Evolutionary conservation across 2,113 vertebrate genomes (phyloP).

Genomic region (Callospermophilus lateralis): DNA sequence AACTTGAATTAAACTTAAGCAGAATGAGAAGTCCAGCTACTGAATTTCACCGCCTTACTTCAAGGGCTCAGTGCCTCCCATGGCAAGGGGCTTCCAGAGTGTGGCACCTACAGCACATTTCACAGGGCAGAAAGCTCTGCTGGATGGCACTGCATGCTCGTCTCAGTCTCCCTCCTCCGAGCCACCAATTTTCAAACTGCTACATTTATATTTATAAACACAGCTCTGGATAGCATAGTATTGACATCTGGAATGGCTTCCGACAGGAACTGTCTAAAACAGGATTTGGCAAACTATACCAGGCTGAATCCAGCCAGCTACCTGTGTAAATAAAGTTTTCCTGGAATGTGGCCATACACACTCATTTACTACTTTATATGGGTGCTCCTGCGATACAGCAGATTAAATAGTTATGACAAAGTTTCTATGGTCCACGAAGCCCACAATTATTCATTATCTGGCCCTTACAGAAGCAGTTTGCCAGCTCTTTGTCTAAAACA

Average conservation of each 20-base stretch:
- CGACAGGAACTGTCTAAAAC: background rate
- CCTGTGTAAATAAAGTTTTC: background rate
- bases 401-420: background rate
- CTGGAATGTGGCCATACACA: background rate
- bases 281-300: background rate
- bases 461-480: background rate
- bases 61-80: background rate
- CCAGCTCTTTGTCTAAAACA: background rate
- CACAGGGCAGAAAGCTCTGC: rapidly evolving
- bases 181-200: background rate
- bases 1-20: background rate
- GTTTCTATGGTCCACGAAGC: background rate
- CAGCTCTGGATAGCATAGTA: background rate
- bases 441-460: background rate
- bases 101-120: background rate
- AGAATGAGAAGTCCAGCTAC: background rate
- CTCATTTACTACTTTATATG: background rate
- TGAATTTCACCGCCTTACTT: background rate
- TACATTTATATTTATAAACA: background rate
- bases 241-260: background rate
- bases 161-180: background rate
- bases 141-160: background rate
- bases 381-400: background rate
- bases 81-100: background rate
- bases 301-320: background rate